Evolutionary conservation across 1,140 invertebrate genomes (phyloP), one percentile per base, ranked within the genome.

Genomic region (Drosophila tropicalis): DNA sequence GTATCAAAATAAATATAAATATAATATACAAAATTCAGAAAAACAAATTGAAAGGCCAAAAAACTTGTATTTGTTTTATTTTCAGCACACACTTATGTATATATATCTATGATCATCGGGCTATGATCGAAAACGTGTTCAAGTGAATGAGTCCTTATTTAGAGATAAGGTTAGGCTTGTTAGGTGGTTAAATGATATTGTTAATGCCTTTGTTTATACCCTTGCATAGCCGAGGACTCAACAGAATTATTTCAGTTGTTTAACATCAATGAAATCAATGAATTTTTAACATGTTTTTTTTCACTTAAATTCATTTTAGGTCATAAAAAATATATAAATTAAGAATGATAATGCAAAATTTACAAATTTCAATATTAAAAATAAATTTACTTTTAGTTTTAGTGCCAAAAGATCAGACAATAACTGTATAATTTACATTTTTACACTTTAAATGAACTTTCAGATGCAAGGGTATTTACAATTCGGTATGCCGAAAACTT

Each of bases 101-200:
- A 51, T n/a, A 47, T 15, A 47, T 13, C 17, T 17, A 17, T 6
- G 9, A 51, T 51, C 17, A 51, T 51, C 19, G 1, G 44, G 44
- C 44, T 51, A 4, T 51, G 19, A 22, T 51, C 10, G 17, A 22
- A 19, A 22, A 6, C 17, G 17, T 51, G 44, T 51, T 15, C 17
- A 51, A 22, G 19, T 51, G 44, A 22, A 51, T 51, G 44, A 47
- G 6, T 15, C 44, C 44, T 47, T 47, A 17, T 17, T 39, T 13
- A 13, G 44, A 10, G 44, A 19, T 60, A 25, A 29, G 15, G 32
- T 69, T 62, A 64, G 60, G 47, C 64, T 64, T 54, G 13, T 63
- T 76, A 55, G 17, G 25, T 19, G 44, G 62, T 58, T 79, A 67
- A 65, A 55, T 62, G 70, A 72, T 39, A 63, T 39, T 22, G 44